Evolutionary conservation across 2,113 vertebrate genomes (phyloP), one percentile per base, ranked within the genome.

Genomic region (Anser brachyrhynchus): DNA sequence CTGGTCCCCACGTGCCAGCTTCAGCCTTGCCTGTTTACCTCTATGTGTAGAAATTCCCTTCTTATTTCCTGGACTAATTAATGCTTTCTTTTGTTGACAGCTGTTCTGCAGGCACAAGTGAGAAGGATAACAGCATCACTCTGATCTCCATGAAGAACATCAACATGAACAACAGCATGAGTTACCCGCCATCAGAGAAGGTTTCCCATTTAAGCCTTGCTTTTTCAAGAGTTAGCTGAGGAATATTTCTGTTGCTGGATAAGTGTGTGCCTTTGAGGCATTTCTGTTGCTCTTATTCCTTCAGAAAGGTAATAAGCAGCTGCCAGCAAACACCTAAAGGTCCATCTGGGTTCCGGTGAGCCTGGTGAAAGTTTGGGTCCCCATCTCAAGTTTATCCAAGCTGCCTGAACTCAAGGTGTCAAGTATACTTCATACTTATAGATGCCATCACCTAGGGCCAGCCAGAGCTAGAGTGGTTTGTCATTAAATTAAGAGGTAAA

Each of bases 131-230:
- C 89, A 98, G 96, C 95, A 98, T 98, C 96, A 98, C 98, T 41
- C 97, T 99, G 89, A 97, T 99, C 94, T 98, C 98, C 84, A 97
- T 99, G 98, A 98, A 98, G 96, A 98, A 98, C 64, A 97, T 99
- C 95, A 98, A 98, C 95, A 97, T 84, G 95, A 98, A 98, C 84
- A 98, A 98, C 87, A 98, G 98, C 97, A 97, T 97, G 95, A 94
- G 73, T 59, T 94, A 96, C 69, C 83, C 87, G 14, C 80, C 85
- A 0, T 91, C 96, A 74, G 97, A 98, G 93, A 97, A 98, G 97
- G 97, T 98, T 70, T 73, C 22, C 18, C 58, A 87, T 84, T 85
- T 46, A 79, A 91, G 59, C 37, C 11, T 89, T 26, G 2, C 28
- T 71, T 89, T 91, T 62, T 84, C 82, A 58, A 79, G 43, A 51